Evolutionary conservation across 2,113 vertebrate species (phyloP).

Genomic region (Microcebus jonahi): DNA sequence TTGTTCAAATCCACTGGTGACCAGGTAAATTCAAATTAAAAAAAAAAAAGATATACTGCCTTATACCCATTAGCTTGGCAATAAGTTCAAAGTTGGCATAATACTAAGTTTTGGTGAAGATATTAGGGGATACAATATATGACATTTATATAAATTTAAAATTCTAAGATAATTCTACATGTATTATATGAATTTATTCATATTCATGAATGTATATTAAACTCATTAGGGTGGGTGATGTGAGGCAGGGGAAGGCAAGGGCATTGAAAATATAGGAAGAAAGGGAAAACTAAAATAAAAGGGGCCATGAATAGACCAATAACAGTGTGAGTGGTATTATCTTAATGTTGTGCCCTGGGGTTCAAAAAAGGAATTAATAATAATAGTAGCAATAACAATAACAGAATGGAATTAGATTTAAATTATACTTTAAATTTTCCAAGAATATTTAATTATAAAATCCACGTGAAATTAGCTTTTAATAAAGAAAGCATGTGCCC

Average conservation of each 20-base stretch:
- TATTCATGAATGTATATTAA: background rate
- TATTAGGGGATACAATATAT: background rate
- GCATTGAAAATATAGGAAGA: background rate
- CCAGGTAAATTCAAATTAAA: background rate
- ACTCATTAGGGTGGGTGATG: background rate
- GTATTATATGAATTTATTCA: background rate
- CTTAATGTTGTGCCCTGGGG: background rate
- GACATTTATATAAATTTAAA: background rate
- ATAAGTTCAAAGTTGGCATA: background rate
- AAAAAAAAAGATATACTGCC: background rate
- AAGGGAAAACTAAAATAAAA: background rate
- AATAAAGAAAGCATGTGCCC: background rate
- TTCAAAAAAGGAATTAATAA: background rate
- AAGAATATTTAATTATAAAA: background rate
- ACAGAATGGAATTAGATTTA: background rate
- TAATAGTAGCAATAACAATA: background rate
- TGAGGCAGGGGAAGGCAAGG: background rate
- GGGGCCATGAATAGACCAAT: accelerated
- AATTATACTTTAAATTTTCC: background rate
- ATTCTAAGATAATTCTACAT: background rate
- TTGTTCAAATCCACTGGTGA: background rate
- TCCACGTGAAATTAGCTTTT: background rate
- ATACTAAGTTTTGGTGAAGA: background rate
- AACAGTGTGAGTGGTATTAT: background rate
- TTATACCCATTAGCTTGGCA: background rate